These are phyloP conservation scores for Watsonalla binaria DNA, from an alignment of 2,888 invertebrate species.

Conservation along the genomic window DNA sequence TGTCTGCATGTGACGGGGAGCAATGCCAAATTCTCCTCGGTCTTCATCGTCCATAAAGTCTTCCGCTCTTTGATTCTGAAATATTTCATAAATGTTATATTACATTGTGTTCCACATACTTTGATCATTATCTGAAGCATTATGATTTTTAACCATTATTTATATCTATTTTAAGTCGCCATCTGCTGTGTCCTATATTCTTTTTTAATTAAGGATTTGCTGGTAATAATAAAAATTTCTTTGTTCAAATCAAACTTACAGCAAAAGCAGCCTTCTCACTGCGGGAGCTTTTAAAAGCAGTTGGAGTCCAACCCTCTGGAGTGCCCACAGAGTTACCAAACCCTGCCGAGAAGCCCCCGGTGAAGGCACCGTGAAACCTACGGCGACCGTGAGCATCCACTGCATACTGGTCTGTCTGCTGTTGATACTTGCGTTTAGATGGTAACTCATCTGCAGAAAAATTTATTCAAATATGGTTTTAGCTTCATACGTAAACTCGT, in stretches of 20 bases:
- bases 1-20: constrained; percentile 90
- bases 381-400: constrained; percentile 92
- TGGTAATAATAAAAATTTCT: not conserved
- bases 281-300: constrained; percentile 93
- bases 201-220: too few relatives aligned
- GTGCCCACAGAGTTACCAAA: constrained; percentile 98
- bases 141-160: too few relatives aligned
- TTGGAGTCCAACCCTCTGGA: constrained; percentile 96
- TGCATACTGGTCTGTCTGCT: constrained; percentile 89
- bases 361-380: constrained; percentile 99
- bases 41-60: constrained; percentile 99
- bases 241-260: constrained; percentile 32
- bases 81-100: not conserved
- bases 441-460: constrained; percentile 84
- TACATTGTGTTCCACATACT: not conserved
- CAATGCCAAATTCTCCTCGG: constrained; percentile 95
- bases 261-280: constrained; percentile 73
- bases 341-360: constrained; percentile 98
- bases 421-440: constrained; percentile 87
- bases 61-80: constrained; percentile 84
- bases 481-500: too few relatives aligned
- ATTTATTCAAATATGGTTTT: too few relatives aligned
- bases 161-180: too few relatives aligned
- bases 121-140: too few relatives aligned
- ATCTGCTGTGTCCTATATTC: too few relatives aligned